These are phyloP conservation scores for Trematocara caparti DNA, from an alignment of 2,797 vertebrate genomes.

Conservation along the genomic window DNA sequence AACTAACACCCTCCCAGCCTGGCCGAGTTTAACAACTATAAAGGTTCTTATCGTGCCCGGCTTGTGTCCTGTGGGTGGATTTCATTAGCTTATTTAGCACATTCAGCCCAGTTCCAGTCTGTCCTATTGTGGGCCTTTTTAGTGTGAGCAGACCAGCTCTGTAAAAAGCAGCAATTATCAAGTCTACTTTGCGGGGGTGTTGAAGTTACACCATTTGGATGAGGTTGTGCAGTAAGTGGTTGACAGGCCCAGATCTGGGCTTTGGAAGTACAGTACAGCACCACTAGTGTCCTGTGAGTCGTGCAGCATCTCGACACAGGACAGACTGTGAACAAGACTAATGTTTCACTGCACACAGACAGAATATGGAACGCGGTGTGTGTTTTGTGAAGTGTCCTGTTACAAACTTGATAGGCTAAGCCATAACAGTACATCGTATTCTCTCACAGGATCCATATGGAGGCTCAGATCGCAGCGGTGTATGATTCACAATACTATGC, in stretches of 20 bases:
- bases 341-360: conserved; percentile 37
- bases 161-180: conserved; percentile 70
- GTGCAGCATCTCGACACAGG: conserved; percentile 31
- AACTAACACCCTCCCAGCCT: conserved; percentile 53
- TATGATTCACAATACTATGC: background rate
- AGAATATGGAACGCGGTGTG: conserved; percentile 42
- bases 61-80: conserved; percentile 72
- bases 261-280: conserved; percentile 3
- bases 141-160: conserved; percentile 52
- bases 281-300: conserved; percentile 22
- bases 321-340: conserved; percentile 50
- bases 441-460: conserved; percentile 37
- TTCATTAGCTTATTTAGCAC: conserved; percentile 75
- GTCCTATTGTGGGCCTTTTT: conserved; percentile 68
- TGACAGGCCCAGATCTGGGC: conserved; percentile 31
- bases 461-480: background rate
- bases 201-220: conserved; percentile 61
- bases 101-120: conserved; percentile 59
- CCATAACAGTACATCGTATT: conserved; percentile 44
- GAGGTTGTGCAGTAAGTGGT: conserved; percentile 43
- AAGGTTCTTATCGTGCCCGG: conserved; percentile 68
- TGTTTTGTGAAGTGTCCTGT: conserved; percentile 53
- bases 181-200: conserved; percentile 64
- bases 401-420: conserved; percentile 56
- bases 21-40: conserved; percentile 64